Base-by-base conservation (phyloP, 1,140 invertebrate genomes). In the Nixonia krombeini region DNA sequence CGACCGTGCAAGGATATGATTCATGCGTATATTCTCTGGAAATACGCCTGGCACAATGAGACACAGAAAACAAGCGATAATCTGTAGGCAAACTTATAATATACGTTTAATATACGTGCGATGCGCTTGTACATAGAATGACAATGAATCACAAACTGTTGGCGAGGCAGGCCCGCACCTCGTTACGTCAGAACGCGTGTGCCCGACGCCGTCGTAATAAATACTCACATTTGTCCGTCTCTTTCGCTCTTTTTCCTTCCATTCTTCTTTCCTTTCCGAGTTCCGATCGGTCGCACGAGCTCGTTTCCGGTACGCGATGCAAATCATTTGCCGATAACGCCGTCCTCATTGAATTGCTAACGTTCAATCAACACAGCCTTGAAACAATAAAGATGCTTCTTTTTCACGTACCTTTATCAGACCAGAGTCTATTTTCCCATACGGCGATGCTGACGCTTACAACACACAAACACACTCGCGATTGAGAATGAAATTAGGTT, bases 211-310 rank as follows among this genome's bases (percentile, higher is more conserved):
- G 56, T 33, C 47, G 41, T 29, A 50, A 45, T 28, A 46, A 33
- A 44, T 45, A 37, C 41, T 15, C 15, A 4, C 56, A 31, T 51
- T 45, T 47, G 51, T 50, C 46, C 12, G 17, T 42, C 18, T 13
- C n/a, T 8, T 16, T 31, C 46, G 15, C n/a, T 29, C 8, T 59
- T 59, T 51, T 59, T 40, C 56, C 29, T 16, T 44, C 35, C 44
- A 51, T 52, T 46, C 28, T 47, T 59, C 47, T 59, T 51, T 51
- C 44, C 37, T 15, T 21, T 17, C 12, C 38, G 38, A 35, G 55
- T 58, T 50, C 40, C 56, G 47, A 59, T 59, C 7, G 47, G 45
- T 42, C 45, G 45, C 17, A 33, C 35, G 41, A 59, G 31, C 28
- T 37, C 16, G 10, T 25, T 50, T 50, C 46, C 46, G 46, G 41